phyloP scores from a whole-genome alignment of 2,113 vertebrate species.

The Colistium nudipinnis region DNA sequence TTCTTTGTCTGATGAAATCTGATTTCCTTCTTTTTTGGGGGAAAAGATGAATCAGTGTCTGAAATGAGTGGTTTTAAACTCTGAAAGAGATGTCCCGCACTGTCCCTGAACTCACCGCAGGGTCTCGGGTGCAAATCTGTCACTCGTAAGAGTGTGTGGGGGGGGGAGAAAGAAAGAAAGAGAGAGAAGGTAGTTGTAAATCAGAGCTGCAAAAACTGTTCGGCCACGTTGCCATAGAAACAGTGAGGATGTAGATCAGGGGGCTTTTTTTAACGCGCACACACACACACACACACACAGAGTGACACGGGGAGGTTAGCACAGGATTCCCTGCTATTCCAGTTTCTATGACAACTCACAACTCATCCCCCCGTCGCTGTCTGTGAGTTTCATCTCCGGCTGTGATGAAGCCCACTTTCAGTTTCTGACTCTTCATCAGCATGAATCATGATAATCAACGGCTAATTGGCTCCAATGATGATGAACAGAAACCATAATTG shows the following conservation, averaged over 20 bases:
- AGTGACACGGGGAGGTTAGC: slow-evolving; percentile 73
- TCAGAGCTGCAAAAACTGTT: slow-evolving; percentile 58
- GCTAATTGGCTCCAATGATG: slow-evolving; percentile 39
- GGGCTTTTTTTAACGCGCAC: slow-evolving; percentile 62
- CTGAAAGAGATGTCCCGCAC: not conserved
- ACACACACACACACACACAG: slow-evolving; percentile 18
- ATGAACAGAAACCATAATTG: slow-evolving; percentile 34
- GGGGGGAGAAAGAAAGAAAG: slow-evolving; percentile 3
- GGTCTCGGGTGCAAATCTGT: not conserved
- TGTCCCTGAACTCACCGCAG: not conserved
- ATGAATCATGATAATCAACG: slow-evolving; percentile 13
- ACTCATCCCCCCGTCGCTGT: slow-evolving; percentile 37
- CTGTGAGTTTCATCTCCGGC: slow-evolving; percentile 34
- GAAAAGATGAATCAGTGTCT: too few species aligned
- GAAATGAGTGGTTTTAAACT: too few species aligned
- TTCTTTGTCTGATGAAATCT: too few species aligned
- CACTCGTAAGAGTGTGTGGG: not conserved
- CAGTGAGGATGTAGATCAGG: slow-evolving; percentile 68
- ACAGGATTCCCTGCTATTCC: slow-evolving; percentile 79
- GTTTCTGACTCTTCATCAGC: slow-evolving; percentile 42
- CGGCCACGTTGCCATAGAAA: slow-evolving; percentile 69
- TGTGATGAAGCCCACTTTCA: slow-evolving; percentile 40
- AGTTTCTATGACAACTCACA: slow-evolving; percentile 78
- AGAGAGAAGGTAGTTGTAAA: slow-evolving; percentile 55
- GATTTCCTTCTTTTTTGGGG: too few species aligned